Conservation (phyloP, 2,888 invertebrate genomes). For the Phytoseiulus persimilis region DNA sequence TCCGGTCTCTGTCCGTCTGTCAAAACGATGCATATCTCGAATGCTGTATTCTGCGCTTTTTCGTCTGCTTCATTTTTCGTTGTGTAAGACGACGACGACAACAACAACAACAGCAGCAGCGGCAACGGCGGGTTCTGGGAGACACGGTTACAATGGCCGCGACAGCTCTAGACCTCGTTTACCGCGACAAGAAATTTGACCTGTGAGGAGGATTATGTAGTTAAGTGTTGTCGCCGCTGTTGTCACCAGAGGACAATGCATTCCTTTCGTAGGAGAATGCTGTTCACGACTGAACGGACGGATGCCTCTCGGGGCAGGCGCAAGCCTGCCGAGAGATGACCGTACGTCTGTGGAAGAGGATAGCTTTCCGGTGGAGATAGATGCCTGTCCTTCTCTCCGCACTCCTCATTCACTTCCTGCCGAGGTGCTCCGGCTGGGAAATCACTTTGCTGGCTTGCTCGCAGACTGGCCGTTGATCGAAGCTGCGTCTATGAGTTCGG, state of each 20-base stretch:
- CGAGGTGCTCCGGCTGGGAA: not conserved
- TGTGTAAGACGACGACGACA: not conserved
- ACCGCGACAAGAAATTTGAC: not conserved
- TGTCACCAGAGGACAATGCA: slow-evolving; percentile 38
- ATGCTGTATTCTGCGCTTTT: not conserved
- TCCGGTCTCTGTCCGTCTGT: not conserved
- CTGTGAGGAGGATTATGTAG: slow-evolving; percentile 36
- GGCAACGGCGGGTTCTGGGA: not conserved
- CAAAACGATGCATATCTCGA: not conserved
- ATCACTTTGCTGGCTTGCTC: not conserved
- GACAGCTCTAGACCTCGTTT: not conserved
- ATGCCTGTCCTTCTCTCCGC: not conserved
- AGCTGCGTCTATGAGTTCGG: not conserved
- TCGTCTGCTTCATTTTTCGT: not conserved
- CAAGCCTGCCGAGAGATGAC: too few species aligned
- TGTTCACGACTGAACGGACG: not conserved
- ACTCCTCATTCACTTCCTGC: not conserved
- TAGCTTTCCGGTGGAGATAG: not conserved
- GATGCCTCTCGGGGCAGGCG: not conserved
- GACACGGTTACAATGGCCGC: not conserved
- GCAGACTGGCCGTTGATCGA: not conserved
- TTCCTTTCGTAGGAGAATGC: slow-evolving; percentile 9
- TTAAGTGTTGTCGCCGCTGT: slow-evolving; percentile 28
- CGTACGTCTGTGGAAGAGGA: not conserved
- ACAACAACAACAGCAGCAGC: too few species aligned